These are phyloP conservation scores for Machimus rusticus DNA, from an alignment of 2,888 invertebrate species.

Conservation along the genomic window DNA sequence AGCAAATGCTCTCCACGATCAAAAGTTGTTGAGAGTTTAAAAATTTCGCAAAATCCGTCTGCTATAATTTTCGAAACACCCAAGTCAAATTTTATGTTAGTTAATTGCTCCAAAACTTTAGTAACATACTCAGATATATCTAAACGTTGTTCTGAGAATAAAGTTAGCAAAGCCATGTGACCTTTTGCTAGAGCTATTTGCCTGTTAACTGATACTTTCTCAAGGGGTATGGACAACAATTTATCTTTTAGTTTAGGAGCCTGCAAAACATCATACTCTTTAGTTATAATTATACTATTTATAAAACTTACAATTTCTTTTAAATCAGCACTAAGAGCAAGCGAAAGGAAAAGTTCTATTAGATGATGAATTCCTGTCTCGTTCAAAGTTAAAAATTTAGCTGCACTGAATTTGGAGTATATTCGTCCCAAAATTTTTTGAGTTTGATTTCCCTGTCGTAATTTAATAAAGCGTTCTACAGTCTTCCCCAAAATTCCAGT, in stretches of 20 bases:
- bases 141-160: constrained; percentile 57
- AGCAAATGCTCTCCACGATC: constrained; percentile 56
- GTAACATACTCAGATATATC: constrained; percentile 57
- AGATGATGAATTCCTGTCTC: constrained; percentile 68
- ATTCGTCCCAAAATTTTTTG: constrained; percentile 67
- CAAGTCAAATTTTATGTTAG: constrained; percentile 54
- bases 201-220: constrained; percentile 57
- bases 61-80: constrained; percentile 56
- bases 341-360: constrained; percentile 60
- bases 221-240: constrained; percentile 57
- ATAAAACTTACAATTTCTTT: constrained; percentile 50
- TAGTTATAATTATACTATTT: not conserved
- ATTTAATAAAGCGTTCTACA: constrained; percentile 51
- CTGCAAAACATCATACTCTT: constrained; percentile 48
- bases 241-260: constrained; percentile 59
- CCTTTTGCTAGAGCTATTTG: constrained; percentile 59
- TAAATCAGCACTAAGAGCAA: constrained; percentile 56
- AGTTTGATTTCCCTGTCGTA: constrained; percentile 52
- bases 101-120: constrained; percentile 57
- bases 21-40: constrained; percentile 55
- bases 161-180: constrained; percentile 60
- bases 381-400: constrained; percentile 66
- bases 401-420: constrained; percentile 68
- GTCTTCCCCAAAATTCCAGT: constrained; percentile 63
- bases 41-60: constrained; percentile 55